phyloP scores from a whole-genome alignment of 1,140 invertebrate species.

The Caenorhabditis tropicalis region DNA sequence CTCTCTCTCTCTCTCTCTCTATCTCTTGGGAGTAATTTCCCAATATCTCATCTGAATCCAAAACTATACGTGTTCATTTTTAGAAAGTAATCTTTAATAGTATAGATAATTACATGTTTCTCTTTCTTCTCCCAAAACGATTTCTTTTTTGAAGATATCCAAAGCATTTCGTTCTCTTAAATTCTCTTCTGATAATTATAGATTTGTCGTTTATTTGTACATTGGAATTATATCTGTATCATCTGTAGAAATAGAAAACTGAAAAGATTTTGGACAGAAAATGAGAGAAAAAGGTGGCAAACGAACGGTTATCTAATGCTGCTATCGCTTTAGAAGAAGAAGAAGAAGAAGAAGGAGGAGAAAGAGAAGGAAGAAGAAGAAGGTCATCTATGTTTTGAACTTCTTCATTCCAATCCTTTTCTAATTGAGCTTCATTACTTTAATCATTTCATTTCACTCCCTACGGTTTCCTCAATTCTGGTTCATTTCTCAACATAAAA shows the following conservation, averaged over 20 bases:
- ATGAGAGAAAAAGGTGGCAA: neutral
- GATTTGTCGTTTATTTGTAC: no score
- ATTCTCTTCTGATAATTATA: neutral
- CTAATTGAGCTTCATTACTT: neutral
- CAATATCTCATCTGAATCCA: no score
- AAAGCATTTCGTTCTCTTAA: neutral
- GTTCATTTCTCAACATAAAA: no score
- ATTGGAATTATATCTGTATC: neutral
- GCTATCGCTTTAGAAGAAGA: neutral
- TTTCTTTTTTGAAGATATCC: no score
- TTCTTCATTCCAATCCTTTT: neutral
- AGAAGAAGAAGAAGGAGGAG: neutral
- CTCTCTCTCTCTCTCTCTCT: no score
- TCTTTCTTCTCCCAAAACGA: neutral
- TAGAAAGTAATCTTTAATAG: neutral
- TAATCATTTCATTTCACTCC: neutral
- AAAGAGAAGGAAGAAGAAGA: neutral
- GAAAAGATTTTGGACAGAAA: neutral
- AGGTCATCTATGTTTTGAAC: neutral
- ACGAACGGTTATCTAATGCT: constrained; percentile 17
- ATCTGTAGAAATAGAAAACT: neutral
- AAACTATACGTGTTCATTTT: neutral
- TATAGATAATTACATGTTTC: neutral
- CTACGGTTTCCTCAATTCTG: no score
- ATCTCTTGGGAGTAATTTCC: no score